Evolutionary conservation across 2,797 vertebrate species (phyloP).

Genomic region (Cryptoprocta ferox): DNA sequence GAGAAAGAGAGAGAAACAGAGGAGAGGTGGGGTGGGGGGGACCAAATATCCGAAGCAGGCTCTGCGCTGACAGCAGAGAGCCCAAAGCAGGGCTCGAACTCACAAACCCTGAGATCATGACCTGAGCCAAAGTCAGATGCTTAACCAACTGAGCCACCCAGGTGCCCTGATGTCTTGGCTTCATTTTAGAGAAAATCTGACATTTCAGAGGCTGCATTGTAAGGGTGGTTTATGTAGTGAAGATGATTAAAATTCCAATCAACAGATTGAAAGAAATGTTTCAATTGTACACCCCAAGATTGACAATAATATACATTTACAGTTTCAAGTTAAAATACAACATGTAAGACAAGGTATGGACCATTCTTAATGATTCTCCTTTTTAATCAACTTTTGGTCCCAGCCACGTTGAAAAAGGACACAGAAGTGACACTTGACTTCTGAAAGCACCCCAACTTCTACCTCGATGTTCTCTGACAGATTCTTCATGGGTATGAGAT

Average conservation of each 20-base stretch:
- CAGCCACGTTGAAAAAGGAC: not conserved
- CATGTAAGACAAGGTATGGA: not conserved
- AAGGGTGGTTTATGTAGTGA: not conserved
- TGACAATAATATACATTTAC: not conserved
- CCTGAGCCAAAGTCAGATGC: too few species aligned
- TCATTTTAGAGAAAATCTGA: not conserved
- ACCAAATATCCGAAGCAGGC: too few species aligned
- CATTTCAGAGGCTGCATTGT: not conserved
- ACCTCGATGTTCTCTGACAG: slow-evolving; percentile 94
- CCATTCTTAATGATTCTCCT: not conserved
- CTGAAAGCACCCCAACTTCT: not conserved
- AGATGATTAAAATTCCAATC: not conserved
- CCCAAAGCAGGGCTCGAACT: too few species aligned
- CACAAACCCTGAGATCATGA: too few species aligned
- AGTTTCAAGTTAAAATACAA: not conserved
- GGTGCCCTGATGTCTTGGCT: not conserved
- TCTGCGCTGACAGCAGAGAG: too few species aligned
- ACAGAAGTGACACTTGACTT: not conserved
- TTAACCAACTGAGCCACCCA: too few species aligned
- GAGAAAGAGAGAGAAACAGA: too few species aligned
- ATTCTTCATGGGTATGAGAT: slow-evolving; percentile 89
- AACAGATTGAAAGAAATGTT: not conserved
- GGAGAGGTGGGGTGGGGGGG: too few species aligned
- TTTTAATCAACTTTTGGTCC: not conserved
- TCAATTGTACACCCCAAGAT: not conserved